Base-by-base conservation (phyloP, 2,797 vertebrate species). In the Siniperca scherzeri region DNA sequence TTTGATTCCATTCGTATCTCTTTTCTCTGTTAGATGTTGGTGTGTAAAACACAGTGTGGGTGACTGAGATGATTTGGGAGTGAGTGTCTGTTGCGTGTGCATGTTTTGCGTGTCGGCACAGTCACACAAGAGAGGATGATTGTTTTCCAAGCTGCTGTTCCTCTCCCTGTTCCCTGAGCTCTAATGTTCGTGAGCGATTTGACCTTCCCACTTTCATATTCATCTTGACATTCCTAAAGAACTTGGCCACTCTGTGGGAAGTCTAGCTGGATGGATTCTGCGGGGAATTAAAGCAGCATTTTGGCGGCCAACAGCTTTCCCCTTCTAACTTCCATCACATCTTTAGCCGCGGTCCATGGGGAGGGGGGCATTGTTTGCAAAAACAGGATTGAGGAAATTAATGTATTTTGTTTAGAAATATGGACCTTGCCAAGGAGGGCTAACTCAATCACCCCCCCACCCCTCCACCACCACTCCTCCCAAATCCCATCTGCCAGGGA, bases 211-310 rank as follows among this genome's bases (percentile, higher is more conserved):
- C 93, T 92, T 94, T 91, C 91, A 93, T 94, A 93, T 94, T 93
- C 92, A 81, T 91, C 90, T 91, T 94, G 91, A 95, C 96, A 96
- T 96, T 96, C 94, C 95, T 89, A 84, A 94, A 93, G 89, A 94
- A 93, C 94, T 94, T 91, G 90, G 94, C 92, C 91, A 91, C 94
- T 94, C 93, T 80, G 94, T 95, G 94, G 95, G 95, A 96, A 95
- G 93, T 95, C 94, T 95, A 93, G 87, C 93, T 94, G 84, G 82
- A 89, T 84, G 91, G 84, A 88, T 92, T 91, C 94, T 94, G 80
- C 85, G 86, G 94, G 94, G 95, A 96, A 95, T 95, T 93, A 87
- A 91, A 94, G 89, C 87, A 80, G 88, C 79, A 22, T 91, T 92
- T 92, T 85, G 90, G 88, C 78, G 83, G 94, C 93, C 91, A 91